Conservation (phyloP, 2,888 invertebrate genomes). For the Nomada lathburiana region DNA sequence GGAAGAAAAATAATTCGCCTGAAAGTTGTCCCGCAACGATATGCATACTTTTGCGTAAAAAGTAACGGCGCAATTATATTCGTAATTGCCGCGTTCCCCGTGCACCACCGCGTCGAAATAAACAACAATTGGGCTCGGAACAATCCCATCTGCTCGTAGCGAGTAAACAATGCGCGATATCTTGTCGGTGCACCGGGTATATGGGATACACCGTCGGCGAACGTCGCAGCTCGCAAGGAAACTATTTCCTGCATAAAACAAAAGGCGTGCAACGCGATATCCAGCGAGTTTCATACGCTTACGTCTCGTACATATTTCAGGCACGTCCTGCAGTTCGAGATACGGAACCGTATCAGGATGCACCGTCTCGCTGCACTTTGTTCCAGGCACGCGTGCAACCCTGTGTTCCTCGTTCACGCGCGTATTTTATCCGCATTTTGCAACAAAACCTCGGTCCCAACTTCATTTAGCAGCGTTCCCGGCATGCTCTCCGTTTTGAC, state of each 20-base stretch:
- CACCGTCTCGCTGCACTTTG: constrained; percentile 61
- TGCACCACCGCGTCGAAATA: neutral
- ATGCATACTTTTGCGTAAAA: neutral
- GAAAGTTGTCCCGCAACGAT: too few species aligned
- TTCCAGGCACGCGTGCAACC: constrained; percentile 33
- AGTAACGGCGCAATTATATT: neutral
- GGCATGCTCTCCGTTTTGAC: constrained; percentile 10
- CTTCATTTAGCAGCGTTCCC: constrained; percentile 19
- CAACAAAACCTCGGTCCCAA: constrained; percentile 26
- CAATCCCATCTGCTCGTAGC: constrained; percentile 38
- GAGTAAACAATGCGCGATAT: constrained; percentile 50
- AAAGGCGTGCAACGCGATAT: constrained; percentile 72
- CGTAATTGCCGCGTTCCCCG: constrained; percentile 18
- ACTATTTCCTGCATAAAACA: constrained; percentile 73
- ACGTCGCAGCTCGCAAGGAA: constrained; percentile 60
- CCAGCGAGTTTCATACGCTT: constrained; percentile 72
- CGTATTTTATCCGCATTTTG: constrained; percentile 15
- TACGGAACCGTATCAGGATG: constrained; percentile 70
- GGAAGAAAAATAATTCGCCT: too few species aligned
- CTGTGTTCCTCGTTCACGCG: constrained; percentile 11
- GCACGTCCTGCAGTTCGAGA: constrained; percentile 66
- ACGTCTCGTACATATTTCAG: constrained; percentile 73
- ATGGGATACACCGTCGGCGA: constrained; percentile 43
- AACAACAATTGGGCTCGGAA: constrained; percentile 28
- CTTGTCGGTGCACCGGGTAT: constrained; percentile 47